These are phyloP conservation scores for Rallus crepitans DNA, from an alignment of 2,797 vertebrate genomes.

Conservation along the genomic window DNA sequence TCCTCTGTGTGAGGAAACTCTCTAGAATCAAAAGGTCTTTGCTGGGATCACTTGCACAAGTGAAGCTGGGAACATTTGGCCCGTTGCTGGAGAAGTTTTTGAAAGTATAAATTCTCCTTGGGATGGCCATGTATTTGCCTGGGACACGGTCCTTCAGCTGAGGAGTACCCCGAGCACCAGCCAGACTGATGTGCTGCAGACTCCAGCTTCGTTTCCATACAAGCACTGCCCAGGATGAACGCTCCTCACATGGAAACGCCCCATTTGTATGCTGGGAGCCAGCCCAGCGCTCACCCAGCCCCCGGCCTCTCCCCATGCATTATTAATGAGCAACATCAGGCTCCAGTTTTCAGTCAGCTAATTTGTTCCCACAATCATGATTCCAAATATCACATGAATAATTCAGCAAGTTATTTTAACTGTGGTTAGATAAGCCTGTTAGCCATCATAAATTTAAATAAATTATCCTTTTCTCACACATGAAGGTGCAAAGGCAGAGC, in stretches of 20 bases:
- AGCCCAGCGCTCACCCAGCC: background rate
- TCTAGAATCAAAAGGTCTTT: background rate
- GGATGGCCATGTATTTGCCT: background rate
- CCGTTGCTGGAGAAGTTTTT: background rate
- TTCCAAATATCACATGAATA: slow-evolving; percentile 81
- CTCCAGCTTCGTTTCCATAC: background rate
- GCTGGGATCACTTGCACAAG: background rate
- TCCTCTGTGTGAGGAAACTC: background rate
- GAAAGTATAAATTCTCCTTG: background rate
- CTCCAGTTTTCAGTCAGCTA: slow-evolving; percentile 69
- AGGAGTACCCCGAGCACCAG: background rate
- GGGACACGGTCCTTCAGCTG: background rate
- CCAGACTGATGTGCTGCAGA: background rate
- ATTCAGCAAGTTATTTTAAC: slow-evolving; percentile 81
- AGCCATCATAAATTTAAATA: slow-evolving; percentile 74
- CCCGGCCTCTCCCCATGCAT: slow-evolving; percentile 13
- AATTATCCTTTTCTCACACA: slow-evolving; percentile 51
- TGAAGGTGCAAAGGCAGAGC: slow-evolving; percentile 16
- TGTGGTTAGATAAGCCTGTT: slow-evolving; percentile 75
- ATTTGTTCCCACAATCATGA: slow-evolving; percentile 80
- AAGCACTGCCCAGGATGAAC: background rate
- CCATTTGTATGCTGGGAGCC: background rate
- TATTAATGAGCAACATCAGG: slow-evolving; percentile 72
- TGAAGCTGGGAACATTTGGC: background rate
- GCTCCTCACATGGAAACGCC: background rate